These are phyloP conservation scores for Mallotus villosus DNA, from an alignment of 2,797 vertebrate genomes.

Conservation along the genomic window DNA sequence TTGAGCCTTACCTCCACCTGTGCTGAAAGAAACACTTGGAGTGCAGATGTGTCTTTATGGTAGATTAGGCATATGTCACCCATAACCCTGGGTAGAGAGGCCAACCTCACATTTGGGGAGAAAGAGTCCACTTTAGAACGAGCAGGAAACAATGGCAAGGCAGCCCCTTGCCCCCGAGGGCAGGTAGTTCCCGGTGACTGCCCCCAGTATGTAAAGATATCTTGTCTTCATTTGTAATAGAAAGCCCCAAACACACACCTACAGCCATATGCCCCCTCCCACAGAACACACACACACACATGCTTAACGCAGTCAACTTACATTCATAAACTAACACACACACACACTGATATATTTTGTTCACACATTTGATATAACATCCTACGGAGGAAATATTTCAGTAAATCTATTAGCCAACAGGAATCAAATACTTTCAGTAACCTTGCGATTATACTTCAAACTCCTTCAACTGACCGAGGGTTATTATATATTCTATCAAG, in stretches of 20 bases:
- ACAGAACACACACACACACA: slow-evolving; percentile 11
- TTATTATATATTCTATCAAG: neutral
- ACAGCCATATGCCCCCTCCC: slow-evolving; percentile 34
- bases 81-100: slow-evolving; percentile 48
- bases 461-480: neutral
- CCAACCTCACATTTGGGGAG: slow-evolving; percentile 43
- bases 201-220: slow-evolving; percentile 61
- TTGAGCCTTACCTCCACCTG: slow-evolving; percentile 53
- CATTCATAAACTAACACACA: slow-evolving; percentile 5
- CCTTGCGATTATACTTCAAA: neutral
- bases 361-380: slow-evolving; percentile 1
- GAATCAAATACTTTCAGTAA: neutral
- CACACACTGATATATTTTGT: neutral
- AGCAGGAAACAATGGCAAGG: slow-evolving; percentile 52
- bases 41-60: slow-evolving; percentile 59
- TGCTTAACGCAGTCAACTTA: neutral
- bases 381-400: neutral
- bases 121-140: slow-evolving; percentile 53
- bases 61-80: slow-evolving; percentile 61
- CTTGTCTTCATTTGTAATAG: slow-evolving; percentile 68
- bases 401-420: neutral
- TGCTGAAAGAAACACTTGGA: slow-evolving; percentile 31
- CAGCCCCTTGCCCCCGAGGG: slow-evolving; percentile 54
- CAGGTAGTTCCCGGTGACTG: slow-evolving; percentile 48
- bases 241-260: slow-evolving; percentile 58